Conservation (phyloP, 2,888 invertebrate species). For the Calliscelio sp. region DNA sequence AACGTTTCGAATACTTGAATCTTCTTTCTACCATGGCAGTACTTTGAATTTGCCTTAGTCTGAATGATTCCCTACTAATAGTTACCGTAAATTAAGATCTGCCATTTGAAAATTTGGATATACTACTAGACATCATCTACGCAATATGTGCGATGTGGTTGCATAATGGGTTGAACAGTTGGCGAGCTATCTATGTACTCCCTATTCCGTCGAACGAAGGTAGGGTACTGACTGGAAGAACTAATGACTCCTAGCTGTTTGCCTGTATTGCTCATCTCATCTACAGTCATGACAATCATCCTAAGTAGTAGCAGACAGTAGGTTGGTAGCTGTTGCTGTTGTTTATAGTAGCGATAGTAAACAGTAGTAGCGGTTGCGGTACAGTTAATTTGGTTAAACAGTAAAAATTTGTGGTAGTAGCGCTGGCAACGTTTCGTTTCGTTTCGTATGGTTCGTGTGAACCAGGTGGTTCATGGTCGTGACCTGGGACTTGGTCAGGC, state of each 20-base stretch:
- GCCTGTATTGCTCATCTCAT: slow-evolving; percentile 83
- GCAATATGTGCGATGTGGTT: slow-evolving; percentile 48
- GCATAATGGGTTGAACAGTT: slow-evolving; percentile 70
- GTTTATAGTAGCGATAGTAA: slow-evolving; percentile 79
- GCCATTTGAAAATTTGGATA: not conserved
- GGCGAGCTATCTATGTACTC: slow-evolving; percentile 85
- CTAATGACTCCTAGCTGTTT: slow-evolving; percentile 85
- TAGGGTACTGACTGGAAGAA: slow-evolving; percentile 86
- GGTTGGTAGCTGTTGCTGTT: slow-evolving; percentile 79
- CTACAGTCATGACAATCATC: slow-evolving; percentile 85
- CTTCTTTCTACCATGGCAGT: too few species aligned
- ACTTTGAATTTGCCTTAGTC: too few species aligned
- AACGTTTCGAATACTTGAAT: too few species aligned
- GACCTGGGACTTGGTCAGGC: slow-evolving; percentile 81
- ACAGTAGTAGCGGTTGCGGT: slow-evolving; percentile 75
- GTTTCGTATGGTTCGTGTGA: slow-evolving; percentile 74
- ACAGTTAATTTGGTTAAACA: slow-evolving; percentile 74
- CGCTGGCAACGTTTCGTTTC: slow-evolving; percentile 78
- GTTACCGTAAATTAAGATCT: too few species aligned
- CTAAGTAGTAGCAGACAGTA: slow-evolving; percentile 83
- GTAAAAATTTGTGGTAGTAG: slow-evolving; percentile 76
- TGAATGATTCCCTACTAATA: too few species aligned
- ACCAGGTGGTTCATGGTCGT: slow-evolving; percentile 73
- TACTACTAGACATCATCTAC: not conserved
- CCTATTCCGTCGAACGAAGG: slow-evolving; percentile 85